Base-by-base conservation (phyloP, 2,797 vertebrate genomes). In the Poecile montanus region DNA sequence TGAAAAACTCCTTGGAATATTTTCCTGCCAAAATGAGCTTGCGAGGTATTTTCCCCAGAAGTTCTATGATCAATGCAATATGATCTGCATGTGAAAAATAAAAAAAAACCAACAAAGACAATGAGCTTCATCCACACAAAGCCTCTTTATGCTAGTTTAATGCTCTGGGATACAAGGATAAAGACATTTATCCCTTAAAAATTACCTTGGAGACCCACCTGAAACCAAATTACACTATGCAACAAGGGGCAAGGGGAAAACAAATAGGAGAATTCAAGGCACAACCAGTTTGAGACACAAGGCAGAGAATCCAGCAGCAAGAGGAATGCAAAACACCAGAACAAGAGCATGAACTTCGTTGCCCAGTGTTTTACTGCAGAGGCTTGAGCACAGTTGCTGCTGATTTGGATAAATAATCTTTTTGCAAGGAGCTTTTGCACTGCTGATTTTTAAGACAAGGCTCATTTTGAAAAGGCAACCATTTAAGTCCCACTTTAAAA, bases 1-100 rank as follows among this genome's bases (percentile, higher is more conserved):
- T 99, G 98, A 99, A 99, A 97, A 99, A 99, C 79, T 99, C 99
- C 98, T 99, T 99, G 94, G 99, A 98, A 97, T 99, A 99, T 98
- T 99, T 99, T 94, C 99, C 99, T 58, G 98, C 98, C 93, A 98
- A 79, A 95, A 99, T 98, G 92, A 99, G 98, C 97, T 99, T 99
- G 89, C 99, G 98, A 94, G 99, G 99, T 97, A 99, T 98, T 97
- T 99, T 99, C 17, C 99, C 99, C 57, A 99, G 97, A 90, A 99
- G 98, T 98, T 99, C 99, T 80, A 99, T 99, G 96, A 99, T 99
- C 95, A 99, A 97, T 9, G 99, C 99, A 92, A 99, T 99, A 97
- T 99, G 99, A 97, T 99, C 99, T 99, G 96, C 32, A 42, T 32
- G 22, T 86, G 63, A 93, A 51, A 58, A 92, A 89, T 48, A 57